phyloP scores from a whole-genome alignment of 2,888 invertebrate genomes.

The Epistrophe grossulariae region DNA sequence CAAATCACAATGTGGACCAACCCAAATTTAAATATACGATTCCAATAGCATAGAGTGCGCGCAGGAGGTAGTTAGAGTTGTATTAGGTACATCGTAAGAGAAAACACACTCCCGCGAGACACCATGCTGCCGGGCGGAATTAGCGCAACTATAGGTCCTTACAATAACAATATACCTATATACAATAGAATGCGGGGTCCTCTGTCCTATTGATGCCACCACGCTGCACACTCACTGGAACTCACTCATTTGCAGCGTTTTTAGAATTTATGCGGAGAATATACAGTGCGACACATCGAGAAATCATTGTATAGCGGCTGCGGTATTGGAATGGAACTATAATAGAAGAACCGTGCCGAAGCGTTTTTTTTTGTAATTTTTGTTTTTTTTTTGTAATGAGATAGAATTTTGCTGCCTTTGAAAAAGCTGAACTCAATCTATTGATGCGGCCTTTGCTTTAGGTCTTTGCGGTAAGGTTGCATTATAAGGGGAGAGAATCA shows the following conservation, averaged over 20 bases:
- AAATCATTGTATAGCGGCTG: constrained; percentile 42
- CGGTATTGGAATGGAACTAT: neutral
- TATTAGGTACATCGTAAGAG: constrained; percentile 74
- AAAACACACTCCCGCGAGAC: constrained; percentile 74
- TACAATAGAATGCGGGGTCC: constrained; percentile 18
- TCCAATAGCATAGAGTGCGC: constrained; percentile 68
- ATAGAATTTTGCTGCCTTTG: neutral
- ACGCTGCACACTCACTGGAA: constrained; percentile 31
- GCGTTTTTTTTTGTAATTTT: neutral
- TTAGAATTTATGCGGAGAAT: constrained; percentile 68
- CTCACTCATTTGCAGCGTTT: constrained; percentile 72
- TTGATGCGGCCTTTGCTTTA: constrained; percentile 53
- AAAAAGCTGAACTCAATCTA: constrained; percentile 26
- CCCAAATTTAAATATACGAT: constrained; percentile 76
- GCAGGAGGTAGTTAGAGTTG: constrained; percentile 72
- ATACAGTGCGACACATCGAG: constrained; percentile 60
- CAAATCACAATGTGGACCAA: constrained; percentile 76
- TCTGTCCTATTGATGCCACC: constrained; percentile 21
- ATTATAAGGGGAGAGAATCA: neutral
- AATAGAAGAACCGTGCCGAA: neutral
- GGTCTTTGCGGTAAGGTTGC: constrained; percentile 16
- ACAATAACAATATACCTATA: constrained; percentile 36
- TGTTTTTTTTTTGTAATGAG: neutral
- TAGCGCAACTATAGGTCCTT: constrained; percentile 63
- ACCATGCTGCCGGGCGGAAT: constrained; percentile 63